Conservation (phyloP, 2,888 invertebrate genomes). For the Leptothorax acervorum region DNA sequence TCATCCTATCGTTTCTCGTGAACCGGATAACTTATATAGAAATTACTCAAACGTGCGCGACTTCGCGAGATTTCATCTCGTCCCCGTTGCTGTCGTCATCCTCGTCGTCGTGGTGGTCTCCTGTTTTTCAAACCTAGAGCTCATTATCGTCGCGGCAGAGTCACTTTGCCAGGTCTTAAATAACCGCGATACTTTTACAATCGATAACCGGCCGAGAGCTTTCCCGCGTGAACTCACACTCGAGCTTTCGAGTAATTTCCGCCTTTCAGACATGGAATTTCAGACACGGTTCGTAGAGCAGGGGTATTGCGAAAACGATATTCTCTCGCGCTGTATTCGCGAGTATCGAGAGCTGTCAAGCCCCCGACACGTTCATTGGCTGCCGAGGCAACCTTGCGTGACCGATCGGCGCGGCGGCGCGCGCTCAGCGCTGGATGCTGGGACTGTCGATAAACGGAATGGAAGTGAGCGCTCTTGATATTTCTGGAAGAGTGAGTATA, state of each 20-base stretch:
- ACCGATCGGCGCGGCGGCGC: conserved; percentile 41
- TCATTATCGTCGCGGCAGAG: conserved; percentile 1
- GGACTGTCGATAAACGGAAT: conserved; percentile 46
- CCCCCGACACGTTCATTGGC: conserved; percentile 43
- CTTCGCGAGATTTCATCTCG: conserved; percentile 5
- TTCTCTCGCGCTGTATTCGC: conserved; percentile 19
- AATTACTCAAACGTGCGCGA: not conserved
- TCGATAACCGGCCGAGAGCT: conserved; percentile 15
- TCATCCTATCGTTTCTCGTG: not conserved
- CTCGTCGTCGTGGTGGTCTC: not conserved
- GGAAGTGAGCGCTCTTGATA: conserved; percentile 36
- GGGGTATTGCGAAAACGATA: conserved; percentile 32
- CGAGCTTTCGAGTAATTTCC: conserved; percentile 43
- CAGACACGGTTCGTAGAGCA: conserved; percentile 17
- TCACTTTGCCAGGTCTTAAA: not conserved
- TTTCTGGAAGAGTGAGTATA: conserved; percentile 38
- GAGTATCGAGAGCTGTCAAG: conserved; percentile 44
- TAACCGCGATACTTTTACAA: conserved; percentile 7
- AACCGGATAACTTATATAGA: not conserved
- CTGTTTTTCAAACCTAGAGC: conserved; percentile 2
- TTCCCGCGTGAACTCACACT: not conserved
- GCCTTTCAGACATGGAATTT: conserved; percentile 37
- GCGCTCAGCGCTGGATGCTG: conserved; percentile 21
- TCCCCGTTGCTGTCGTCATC: not conserved
- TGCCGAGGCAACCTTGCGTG: conserved; percentile 29